Percentiles rank a stretch among this genome's conserved stretches.
These are phyloP conservation scores for Anticlea derivata DNA, from an alignment of 2,888 invertebrate genomes.

Conservation along the genomic window DNA sequence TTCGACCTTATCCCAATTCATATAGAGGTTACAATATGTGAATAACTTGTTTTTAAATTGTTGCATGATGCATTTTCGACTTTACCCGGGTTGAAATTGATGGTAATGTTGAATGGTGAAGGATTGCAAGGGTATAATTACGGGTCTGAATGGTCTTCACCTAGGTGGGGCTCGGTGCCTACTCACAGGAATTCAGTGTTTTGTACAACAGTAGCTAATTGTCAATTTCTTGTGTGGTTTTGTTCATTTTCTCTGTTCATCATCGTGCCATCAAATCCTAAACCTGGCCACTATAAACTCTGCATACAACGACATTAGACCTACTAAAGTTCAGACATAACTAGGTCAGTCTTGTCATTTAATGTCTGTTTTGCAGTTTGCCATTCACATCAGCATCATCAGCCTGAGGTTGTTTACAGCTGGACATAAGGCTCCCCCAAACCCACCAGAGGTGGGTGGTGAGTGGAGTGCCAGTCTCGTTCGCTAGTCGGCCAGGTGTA, in stretches of 20 bases:
- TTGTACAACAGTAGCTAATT: slow-evolving; percentile 11
- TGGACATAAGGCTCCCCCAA: no score
- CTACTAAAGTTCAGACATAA: no score
- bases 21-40: neutral
- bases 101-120: slow-evolving; percentile 14
- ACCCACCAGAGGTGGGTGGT: no score
- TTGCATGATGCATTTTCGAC: neutral
- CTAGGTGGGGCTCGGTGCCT: neutral
- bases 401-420: no score
- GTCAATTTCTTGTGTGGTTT: neutral
- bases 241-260: neutral
- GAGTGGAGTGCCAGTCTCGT: no score
- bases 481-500: no score
- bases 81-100: slow-evolving; percentile 2
- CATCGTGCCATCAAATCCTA: neutral
- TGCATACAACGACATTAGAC: no score
- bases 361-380: no score
- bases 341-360: no score
- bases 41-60: neutral
- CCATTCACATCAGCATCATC: no score
- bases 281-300: no score
- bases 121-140: slow-evolving; percentile 12
- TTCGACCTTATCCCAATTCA: slow-evolving; percentile 2
- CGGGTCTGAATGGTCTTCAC: slow-evolving; percentile 6
- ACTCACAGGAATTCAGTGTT: neutral